These are phyloP conservation scores for Lycodopsis pacificus DNA, from an alignment of 2,797 vertebrate species.

Conservation along the genomic window DNA sequence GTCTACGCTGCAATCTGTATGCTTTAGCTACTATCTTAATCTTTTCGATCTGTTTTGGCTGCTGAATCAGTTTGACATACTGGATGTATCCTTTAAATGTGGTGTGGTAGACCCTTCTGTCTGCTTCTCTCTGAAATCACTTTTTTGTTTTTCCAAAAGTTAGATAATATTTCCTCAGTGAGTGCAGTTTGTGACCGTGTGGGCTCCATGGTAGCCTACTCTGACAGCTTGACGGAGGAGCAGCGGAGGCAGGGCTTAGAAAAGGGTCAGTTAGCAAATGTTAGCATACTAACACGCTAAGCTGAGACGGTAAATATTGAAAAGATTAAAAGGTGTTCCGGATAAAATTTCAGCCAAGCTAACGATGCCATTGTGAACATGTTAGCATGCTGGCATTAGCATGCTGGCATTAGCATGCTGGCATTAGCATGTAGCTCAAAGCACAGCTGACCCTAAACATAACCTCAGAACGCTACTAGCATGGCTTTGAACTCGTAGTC, in stretches of 20 bases:
- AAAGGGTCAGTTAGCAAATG: not conserved
- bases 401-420: not conserved
- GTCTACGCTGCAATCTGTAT: not conserved
- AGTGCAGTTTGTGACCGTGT: not conserved
- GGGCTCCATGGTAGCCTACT: no score
- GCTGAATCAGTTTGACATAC: not conserved
- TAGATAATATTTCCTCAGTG: not conserved
- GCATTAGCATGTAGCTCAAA: not conserved
- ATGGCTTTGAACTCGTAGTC: not conserved
- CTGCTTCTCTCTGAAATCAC: not conserved
- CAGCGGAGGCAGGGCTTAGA: no score
- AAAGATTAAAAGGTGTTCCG: not conserved
- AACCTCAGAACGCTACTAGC: not conserved
- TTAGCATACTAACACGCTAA: not conserved
- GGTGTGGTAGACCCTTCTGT: not conserved
- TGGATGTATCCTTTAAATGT: not conserved
- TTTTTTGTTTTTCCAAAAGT: not conserved
- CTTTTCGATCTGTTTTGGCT: not conserved
- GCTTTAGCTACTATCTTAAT: not conserved
- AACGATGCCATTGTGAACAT: not conserved
- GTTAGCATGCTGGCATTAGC: not conserved
- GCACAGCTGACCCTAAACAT: not conserved
- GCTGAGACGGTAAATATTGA: not conserved
- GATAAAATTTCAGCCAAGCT: not conserved
- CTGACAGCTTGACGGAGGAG: no score